Evolutionary conservation across 2,888 invertebrate genomes (phyloP), one percentile per base, ranked within the genome.

Genomic region (Melinaea menophilus): DNA sequence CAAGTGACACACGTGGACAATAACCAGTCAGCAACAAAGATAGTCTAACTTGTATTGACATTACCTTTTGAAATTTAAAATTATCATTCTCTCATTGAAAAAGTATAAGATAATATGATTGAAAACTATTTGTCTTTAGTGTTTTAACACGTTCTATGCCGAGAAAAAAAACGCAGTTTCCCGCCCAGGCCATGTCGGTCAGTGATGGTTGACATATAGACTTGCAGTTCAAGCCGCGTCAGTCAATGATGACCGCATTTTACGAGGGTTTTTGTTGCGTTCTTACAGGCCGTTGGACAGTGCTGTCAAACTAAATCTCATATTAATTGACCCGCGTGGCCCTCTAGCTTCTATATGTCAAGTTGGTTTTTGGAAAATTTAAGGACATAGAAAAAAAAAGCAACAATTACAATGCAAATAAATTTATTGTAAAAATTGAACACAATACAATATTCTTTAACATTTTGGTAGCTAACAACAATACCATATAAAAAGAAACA

Each of bases 251-350:
- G 67, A 70, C 68, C 69, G 68, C 68, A 33, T 66, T 66, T 65
- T 69, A 66, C 63, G 64, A 63, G 65, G 12, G 59, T 65, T 64
- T 70, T 70, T 54, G 34, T 48, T 67, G n/a, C 67, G 57, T 64
- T 67, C 59, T 48, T 68, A 65, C 63, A 71, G 66, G 69, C 70
- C 69, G 66, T 64, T 37, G 68, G 68, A 58, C 67, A 69, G 65
- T 63, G 70, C 65, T 69, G n/a, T 72, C 68, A 66, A 70, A 67
- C 62, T 67, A 67, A 71, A 69, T 65, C 59, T 47, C 66, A 68
- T 70, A 68, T 71, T 62, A 45, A 66, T 65, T 71, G 69, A 70
- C 69, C 69, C 67, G 67, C 69, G 56, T 63, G 67, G 68, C 67
- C 60, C 70, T 62, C 65, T 69, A 67, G 67, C 47, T 65, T 41